phyloP scores from a whole-genome alignment of 2,888 invertebrate genomes.

The Steromphala cineraria region DNA sequence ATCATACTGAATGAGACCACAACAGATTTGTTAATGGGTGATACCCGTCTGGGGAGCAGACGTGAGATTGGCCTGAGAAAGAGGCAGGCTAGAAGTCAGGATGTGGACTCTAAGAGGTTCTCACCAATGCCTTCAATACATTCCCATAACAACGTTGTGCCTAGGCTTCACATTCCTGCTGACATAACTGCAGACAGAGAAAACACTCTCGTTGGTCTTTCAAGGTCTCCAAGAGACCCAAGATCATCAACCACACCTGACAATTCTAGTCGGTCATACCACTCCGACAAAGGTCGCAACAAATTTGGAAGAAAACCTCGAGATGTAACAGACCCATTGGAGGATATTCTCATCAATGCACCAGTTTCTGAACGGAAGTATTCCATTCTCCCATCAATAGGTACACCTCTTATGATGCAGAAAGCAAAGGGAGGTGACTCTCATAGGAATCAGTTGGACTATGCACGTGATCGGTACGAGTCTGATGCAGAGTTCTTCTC shows the following conservation, averaged over 20 bases:
- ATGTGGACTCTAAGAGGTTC: background rate
- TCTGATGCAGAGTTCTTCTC: constrained; percentile 59
- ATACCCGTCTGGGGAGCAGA: too few relatives aligned
- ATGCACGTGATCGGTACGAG: constrained; percentile 53
- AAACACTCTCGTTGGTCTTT: background rate
- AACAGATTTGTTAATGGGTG: too few relatives aligned
- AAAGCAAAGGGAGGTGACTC: background rate
- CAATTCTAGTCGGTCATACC: background rate
- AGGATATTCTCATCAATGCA: constrained; percentile 35
- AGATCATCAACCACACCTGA: background rate
- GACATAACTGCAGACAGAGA: background rate
- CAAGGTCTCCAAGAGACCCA: background rate
- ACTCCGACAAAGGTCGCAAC: background rate
- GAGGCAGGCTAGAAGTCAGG: background rate
- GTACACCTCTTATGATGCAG: constrained; percentile 19
- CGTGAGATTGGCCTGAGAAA: background rate
- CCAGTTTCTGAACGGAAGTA: constrained; percentile 55
- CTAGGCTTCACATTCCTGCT: background rate
- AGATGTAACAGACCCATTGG: constrained; percentile 51
- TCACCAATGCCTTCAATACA: background rate
- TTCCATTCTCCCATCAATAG: constrained; percentile 57
- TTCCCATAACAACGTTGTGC: background rate
- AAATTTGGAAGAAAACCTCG: constrained; percentile 32
- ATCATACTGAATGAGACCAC: too few relatives aligned
- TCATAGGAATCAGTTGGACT: constrained; percentile 56